Conservation (phyloP, 2,888 invertebrate species). For the Meandrusa payeni region DNA sequence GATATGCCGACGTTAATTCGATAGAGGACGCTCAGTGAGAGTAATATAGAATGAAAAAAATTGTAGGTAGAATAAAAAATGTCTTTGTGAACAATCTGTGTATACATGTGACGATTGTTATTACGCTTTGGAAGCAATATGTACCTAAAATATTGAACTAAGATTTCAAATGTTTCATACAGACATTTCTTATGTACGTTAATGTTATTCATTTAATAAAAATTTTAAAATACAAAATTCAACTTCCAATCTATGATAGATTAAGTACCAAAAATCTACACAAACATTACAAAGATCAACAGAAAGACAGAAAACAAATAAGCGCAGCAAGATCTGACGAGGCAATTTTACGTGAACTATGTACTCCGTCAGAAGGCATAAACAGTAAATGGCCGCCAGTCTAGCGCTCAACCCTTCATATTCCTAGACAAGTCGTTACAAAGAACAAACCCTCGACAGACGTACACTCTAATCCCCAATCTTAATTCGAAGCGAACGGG, state of each 20-base stretch:
- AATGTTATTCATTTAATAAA: too few relatives aligned
- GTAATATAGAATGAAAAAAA: not conserved
- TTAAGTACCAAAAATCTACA: too few relatives aligned
- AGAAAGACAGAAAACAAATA: constrained; percentile 1
- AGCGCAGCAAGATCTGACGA: constrained; percentile 1
- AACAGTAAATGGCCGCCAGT: not conserved
- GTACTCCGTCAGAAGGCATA: constrained; percentile 7
- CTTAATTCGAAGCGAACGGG: constrained; percentile 26
- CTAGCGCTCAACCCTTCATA: not conserved
- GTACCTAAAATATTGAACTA: too few relatives aligned
- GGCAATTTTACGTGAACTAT: constrained; percentile 12
- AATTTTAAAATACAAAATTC: too few relatives aligned
- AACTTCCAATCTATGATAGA: too few relatives aligned
- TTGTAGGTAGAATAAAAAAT: too few relatives aligned
- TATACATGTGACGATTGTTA: too few relatives aligned
- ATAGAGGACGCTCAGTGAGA: not conserved
- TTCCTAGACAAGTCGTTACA: constrained; percentile 21
- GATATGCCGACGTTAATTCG: too few relatives aligned
- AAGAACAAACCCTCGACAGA: constrained; percentile 12
- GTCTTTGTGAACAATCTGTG: too few relatives aligned
- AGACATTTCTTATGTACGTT: too few relatives aligned
- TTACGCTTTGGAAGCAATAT: too few relatives aligned
- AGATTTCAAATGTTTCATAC: too few relatives aligned
- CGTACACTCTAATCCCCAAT: constrained; percentile 23
- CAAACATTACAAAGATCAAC: not conserved